Base-by-base conservation (phyloP, 2,888 invertebrate species). In the Chrysolina americana region DNA sequence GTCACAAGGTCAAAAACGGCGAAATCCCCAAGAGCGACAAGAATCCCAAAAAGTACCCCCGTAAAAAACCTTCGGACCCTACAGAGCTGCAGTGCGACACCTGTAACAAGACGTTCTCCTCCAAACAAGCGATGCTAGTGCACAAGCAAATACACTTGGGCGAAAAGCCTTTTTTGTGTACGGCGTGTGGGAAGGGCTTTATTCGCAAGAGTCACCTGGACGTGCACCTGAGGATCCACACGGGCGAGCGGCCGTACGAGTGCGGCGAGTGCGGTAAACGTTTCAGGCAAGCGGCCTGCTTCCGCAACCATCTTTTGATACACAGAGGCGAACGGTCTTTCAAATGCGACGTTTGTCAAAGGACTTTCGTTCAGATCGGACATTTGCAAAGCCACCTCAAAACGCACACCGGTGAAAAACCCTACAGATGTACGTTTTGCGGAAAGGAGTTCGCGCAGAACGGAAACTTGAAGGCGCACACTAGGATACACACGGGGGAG, bases 401-500 rank as follows among this genome's bases (percentile, higher is more conserved):
- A 50, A 76, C 70, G 11, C 79, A 79, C 36, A 79, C 73, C 11
- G 74, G 76, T 4, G 79, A 78, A 41, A 76, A 74, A 70, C 78
- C 77, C 1, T 79, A 76, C 63, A 72, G 70, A 28, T 79, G 79
- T 50, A 66, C 59, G 11, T 73, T 76, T 53, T 79, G 79, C 41
- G 74, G 68, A 5, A 79, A 78, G 66, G 73, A 71, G 4, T 79
- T 79, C 66, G 63, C 75, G 11, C 76, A 75, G 65, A 78, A 78
- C 41, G 73, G 74, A 10, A 79, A 78, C 47, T 71, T 78, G 63
- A 74, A 76, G 53, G 74, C 74, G 10, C 79, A 79, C 48, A 75
- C 69, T 11, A 74, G 78, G 65, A 79, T 73, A 23, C 79, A 79
- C 48, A 78, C 78, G 10, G 78, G 77, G 10, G 82, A 81, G 70